phyloP scores from a whole-genome alignment of 2,888 invertebrate genomes.

The Lacanobia wlatinum region DNA sequence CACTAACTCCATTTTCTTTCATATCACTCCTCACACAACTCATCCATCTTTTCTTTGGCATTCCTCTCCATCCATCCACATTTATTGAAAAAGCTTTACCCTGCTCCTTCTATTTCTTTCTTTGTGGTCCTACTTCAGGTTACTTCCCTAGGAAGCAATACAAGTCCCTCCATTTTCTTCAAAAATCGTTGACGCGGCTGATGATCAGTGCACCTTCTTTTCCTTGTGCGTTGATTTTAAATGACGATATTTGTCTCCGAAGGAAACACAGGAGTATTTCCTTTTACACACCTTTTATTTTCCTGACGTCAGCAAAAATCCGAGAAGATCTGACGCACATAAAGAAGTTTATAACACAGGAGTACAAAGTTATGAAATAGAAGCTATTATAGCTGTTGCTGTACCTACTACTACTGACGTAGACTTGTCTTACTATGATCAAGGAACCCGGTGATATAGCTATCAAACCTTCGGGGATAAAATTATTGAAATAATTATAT shows the following conservation, averaged over 20 bases:
- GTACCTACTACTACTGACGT: background rate
- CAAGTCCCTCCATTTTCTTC: background rate
- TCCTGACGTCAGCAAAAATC: slow-evolving; percentile 41
- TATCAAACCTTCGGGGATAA: too few species aligned
- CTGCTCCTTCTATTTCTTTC: background rate
- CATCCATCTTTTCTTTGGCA: too few species aligned
- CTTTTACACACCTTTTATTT: slow-evolving; percentile 17
- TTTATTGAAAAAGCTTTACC: background rate
- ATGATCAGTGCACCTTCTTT: background rate
- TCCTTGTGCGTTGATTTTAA: background rate
- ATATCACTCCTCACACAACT: too few species aligned
- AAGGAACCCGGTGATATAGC: background rate
- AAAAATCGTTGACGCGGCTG: background rate
- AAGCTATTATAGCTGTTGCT: too few species aligned
- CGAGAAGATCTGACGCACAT: slow-evolving; percentile 31
- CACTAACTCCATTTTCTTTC: too few species aligned
- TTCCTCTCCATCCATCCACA: too few species aligned
- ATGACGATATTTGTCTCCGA: slow-evolving; percentile 4
- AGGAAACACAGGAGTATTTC: slow-evolving; percentile 25
- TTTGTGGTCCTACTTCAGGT: background rate
- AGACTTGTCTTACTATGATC: background rate
- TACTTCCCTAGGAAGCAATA: background rate
- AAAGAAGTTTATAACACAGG: background rate
- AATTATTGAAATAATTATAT: background rate
- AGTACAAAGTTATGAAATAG: too few species aligned